These are phyloP conservation scores for Ecdyonurus torrentis DNA, from an alignment of 2,888 invertebrate genomes.

Conservation along the genomic window DNA sequence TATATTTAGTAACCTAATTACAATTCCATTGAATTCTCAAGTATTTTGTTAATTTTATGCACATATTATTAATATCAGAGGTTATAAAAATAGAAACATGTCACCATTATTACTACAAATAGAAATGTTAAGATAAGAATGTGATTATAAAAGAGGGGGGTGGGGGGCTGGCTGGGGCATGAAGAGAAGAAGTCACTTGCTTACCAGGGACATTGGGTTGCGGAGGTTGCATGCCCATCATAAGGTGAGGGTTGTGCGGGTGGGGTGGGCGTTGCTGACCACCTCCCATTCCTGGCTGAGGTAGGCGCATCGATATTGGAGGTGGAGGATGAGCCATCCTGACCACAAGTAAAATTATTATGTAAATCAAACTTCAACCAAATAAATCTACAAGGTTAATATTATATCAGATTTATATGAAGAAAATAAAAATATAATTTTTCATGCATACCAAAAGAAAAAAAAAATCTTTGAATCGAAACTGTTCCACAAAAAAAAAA, in stretches of 20 bases:
- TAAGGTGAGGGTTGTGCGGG: conserved; percentile 28
- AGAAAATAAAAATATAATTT: no score
- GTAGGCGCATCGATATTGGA: conserved; percentile 13
- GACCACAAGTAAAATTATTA: not conserved
- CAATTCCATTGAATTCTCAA: no score
- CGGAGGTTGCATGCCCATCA: conserved; percentile 33
- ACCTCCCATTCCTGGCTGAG: conserved; percentile 17
- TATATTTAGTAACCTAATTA: no score
- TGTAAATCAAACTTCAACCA: not conserved
- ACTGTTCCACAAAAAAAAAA: not conserved
- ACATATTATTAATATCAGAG: no score
- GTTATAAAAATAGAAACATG: no score
- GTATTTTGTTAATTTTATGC: no score
- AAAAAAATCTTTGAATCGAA: not conserved
- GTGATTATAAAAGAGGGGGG: no score
- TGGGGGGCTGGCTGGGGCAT: no score
- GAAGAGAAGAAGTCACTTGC: conserved; percentile 6
- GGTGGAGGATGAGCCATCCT: conserved; percentile 8
- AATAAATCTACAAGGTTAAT: not conserved
- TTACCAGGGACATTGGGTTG: conserved; percentile 11
- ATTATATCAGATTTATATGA: no score
- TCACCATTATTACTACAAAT: no score
- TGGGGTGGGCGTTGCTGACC: conserved; percentile 14
- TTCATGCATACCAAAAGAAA: no score
- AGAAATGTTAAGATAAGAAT: no score